Evolutionary conservation across 2,888 invertebrate genomes (phyloP).

Genomic region (Sarcophaga subvicina): DNA sequence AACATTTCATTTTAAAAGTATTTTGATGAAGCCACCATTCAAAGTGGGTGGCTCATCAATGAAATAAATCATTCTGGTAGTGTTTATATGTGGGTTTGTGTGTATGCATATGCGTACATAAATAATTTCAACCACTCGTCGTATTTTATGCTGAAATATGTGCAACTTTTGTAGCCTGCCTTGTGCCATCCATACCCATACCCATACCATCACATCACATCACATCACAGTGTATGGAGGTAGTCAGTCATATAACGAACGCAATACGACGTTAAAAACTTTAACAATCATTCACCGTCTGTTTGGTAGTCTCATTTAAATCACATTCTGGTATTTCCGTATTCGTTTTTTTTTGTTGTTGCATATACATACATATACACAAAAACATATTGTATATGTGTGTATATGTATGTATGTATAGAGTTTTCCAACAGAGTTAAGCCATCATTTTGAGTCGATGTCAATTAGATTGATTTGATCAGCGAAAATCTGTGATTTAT

Average conservation of each 20-base stretch:
- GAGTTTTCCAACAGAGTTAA: constrained; percentile 73
- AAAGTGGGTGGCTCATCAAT: constrained; percentile 68
- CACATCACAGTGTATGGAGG: too few species aligned
- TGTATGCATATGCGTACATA: constrained; percentile 63
- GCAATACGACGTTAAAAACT: constrained; percentile 51
- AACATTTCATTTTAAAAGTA: constrained; percentile 71
- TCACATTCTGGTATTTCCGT: constrained; percentile 56
- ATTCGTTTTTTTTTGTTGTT: neutral
- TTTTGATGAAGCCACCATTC: constrained; percentile 52
- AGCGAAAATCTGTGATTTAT: constrained; percentile 81
- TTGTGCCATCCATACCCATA: neutral
- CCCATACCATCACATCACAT: too few species aligned
- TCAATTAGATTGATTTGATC: constrained; percentile 82
- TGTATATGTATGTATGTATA: neutral
- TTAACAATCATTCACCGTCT: constrained; percentile 68
- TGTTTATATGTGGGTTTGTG: constrained; percentile 31
- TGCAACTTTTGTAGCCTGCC: constrained; percentile 51
- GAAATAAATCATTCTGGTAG: constrained; percentile 66
- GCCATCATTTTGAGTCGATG: constrained; percentile 81
- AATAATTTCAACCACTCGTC: constrained; percentile 65
- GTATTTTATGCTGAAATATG: constrained; percentile 70
- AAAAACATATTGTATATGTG: neutral
- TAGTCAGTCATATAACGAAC: neutral
- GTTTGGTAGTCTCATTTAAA: constrained; percentile 69
- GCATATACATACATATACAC: neutral